Conservation (phyloP, 2,888 invertebrate species). For the Morpho achilles region DNA sequence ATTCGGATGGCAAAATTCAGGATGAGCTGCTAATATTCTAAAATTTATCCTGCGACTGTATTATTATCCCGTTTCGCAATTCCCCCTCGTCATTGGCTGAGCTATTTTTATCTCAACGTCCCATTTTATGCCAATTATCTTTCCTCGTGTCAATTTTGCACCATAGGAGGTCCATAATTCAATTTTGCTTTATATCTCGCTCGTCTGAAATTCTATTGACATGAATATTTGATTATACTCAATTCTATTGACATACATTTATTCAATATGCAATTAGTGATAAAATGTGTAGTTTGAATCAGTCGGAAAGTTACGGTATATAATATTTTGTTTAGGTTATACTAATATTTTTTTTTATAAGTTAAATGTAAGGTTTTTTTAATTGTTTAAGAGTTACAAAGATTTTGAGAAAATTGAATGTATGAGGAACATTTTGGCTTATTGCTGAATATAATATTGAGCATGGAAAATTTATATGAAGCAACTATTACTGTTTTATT, state of each 20-base stretch:
- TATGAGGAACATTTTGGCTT: too few species aligned
- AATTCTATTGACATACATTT: too few species aligned
- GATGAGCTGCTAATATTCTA: constrained; percentile 22
- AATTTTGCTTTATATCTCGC: neutral
- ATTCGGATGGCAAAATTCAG: constrained; percentile 14
- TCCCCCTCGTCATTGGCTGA: constrained; percentile 19
- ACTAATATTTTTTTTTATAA: neutral
- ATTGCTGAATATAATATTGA: too few species aligned
- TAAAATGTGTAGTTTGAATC: too few species aligned
- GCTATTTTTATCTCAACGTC: constrained; percentile 25
- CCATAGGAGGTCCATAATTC: neutral
- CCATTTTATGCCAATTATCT: constrained; percentile 1
- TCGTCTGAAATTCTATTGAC: too few species aligned
- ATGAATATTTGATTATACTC: too few species aligned
- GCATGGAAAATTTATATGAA: too few species aligned
- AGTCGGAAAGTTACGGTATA: neutral
- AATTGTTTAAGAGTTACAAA: too few species aligned
- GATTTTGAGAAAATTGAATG: too few species aligned
- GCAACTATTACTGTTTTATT: too few species aligned
- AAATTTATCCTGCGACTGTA: constrained; percentile 23
- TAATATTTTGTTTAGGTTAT: neutral
- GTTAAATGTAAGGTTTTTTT: too few species aligned
- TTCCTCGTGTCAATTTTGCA: constrained; percentile 16
- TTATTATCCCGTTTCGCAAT: constrained; percentile 23
- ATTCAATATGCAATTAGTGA: too few species aligned